A percentile compares a stretch with the other conserved stretches of the same genome.
These are phyloP conservation scores for Thalassoma bifasciatum DNA, from an alignment of 2,113 vertebrate species.

Conservation along the genomic window DNA sequence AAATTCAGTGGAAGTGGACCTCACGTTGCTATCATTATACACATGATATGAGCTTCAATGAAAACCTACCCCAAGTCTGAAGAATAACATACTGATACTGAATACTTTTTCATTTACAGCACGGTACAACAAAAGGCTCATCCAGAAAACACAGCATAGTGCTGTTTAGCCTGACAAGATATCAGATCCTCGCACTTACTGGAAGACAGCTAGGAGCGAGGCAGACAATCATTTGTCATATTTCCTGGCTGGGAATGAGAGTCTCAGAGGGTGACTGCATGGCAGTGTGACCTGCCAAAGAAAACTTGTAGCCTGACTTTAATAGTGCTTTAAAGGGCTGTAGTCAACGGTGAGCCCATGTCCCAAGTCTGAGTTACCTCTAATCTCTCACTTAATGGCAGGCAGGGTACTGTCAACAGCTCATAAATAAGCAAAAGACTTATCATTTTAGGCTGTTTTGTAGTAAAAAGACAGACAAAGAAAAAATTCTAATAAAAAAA, in stretches of 20 bases:
- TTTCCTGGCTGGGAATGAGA: conserved; percentile 45
- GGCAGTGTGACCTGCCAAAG: not conserved
- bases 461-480: not conserved
- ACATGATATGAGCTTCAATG: too few species aligned
- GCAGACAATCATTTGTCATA: conserved; percentile 67
- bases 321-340: not conserved
- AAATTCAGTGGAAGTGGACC: conserved; percentile 28
- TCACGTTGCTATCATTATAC: conserved; percentile 5
- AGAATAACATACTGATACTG: too few species aligned
- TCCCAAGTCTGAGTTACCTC: not conserved
- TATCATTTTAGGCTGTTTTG: too few species aligned
- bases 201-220: conserved; percentile 59
- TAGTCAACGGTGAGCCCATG: not conserved
- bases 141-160: conserved; percentile 27
- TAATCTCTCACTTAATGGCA: conserved; percentile 7
- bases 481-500: not conserved
- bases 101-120: conserved; percentile 13
- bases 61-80: too few species aligned
- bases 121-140: not conserved
- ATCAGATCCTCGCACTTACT: conserved; percentile 72
- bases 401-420: not conserved
- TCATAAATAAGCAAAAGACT: not conserved
- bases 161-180: conserved; percentile 38
- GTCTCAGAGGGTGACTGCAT: conserved; percentile 25
- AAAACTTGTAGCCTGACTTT: not conserved